Percentiles rank a stretch among this genome's conserved stretches.
These are phyloP conservation scores for Sminthurinus signatus DNA, from an alignment of 1,140 invertebrate species.

Conservation along the genomic window DNA sequence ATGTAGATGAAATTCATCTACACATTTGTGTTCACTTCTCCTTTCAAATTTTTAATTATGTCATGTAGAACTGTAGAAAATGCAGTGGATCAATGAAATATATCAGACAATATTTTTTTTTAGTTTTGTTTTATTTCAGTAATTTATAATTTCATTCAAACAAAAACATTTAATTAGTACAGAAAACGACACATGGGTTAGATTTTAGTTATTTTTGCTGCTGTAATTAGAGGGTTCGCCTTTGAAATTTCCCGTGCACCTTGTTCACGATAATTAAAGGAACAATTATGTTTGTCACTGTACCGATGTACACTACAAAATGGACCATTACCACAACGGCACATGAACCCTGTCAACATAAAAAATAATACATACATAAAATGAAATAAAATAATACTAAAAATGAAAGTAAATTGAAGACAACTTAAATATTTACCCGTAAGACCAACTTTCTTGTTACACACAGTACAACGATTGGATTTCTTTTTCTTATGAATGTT, in stretches of 20 bases:
- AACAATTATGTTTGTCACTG: conserved; percentile 93
- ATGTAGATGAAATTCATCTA: too few species aligned
- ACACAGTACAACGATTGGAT: conserved; percentile 94
- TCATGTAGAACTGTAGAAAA: too few species aligned
- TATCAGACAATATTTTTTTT: too few species aligned
- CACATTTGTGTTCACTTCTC: too few species aligned
- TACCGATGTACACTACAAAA: conserved; percentile 98
- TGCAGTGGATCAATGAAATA: too few species aligned
- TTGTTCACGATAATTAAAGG: conserved; percentile 72
- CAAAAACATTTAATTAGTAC: too few species aligned
- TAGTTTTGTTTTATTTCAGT: too few species aligned
- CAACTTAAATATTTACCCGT: too few species aligned
- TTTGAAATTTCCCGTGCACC: conserved; percentile 97
- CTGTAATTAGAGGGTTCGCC: conserved; percentile 98
- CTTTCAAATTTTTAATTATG: too few species aligned
- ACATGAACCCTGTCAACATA: conserved; percentile 81
- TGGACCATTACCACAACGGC: conserved; percentile 95
- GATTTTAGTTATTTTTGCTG: conserved; percentile 99
- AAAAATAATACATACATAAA: not conserved
- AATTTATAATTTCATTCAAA: too few species aligned
- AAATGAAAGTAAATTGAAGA: not conserved
- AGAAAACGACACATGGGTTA: too few species aligned
- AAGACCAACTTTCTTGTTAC: conserved; percentile 98
- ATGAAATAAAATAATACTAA: not conserved
- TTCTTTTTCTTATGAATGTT: conserved; percentile 60